Base-by-base conservation (phyloP, 2,113 vertebrate species). In the Furnarius figulus region DNA sequence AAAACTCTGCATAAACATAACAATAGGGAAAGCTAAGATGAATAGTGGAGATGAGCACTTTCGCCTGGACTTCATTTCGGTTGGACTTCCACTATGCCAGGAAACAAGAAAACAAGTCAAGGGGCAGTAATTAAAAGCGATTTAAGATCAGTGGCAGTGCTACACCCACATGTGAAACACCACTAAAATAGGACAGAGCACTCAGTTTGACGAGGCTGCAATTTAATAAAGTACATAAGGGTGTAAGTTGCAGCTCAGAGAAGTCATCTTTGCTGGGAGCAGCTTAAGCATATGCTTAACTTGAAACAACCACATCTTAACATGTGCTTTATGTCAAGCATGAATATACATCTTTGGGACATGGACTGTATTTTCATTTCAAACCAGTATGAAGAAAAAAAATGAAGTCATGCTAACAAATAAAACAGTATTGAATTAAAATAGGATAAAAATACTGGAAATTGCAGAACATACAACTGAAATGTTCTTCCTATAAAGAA, bases 1-100 rank as follows among this genome's bases (percentile, higher is more conserved):
- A 96, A 96, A 96, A 94, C 85, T 73, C 89, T 70, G 66, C 65
- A 93, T 95, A 96, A 97, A 81, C 93, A 94, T 88, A 93, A 95
- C 95, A 94, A 93, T 92, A 90, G 89, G 71, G 76, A 88, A 95
- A 90, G 79, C 76, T 44, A 90, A 88, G 90, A 91, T 55, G 42
- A 86, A 95, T 81, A 71, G 92, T 37, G 71, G 46, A 78, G 82
- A 94, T 68, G 90, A 93, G 74, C 87, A 84, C 82, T 96, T 95
- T 67, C 88, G 92, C 76, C 76, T 61, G 52, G 90, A 77, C 59
- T 92, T 86, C 75, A 77, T 70, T 93, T 92, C 2, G 0, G 59
- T 65, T 88, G 67, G 85, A 80, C 67, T 91, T 91, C 71, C 44
- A 91, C 55, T 14, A 40, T 33, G 35, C 52, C 90, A 94, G 73